These are phyloP conservation scores for Propithecus deckenii DNA, from an alignment of 2,797 vertebrate genomes.

Conservation along the genomic window DNA sequence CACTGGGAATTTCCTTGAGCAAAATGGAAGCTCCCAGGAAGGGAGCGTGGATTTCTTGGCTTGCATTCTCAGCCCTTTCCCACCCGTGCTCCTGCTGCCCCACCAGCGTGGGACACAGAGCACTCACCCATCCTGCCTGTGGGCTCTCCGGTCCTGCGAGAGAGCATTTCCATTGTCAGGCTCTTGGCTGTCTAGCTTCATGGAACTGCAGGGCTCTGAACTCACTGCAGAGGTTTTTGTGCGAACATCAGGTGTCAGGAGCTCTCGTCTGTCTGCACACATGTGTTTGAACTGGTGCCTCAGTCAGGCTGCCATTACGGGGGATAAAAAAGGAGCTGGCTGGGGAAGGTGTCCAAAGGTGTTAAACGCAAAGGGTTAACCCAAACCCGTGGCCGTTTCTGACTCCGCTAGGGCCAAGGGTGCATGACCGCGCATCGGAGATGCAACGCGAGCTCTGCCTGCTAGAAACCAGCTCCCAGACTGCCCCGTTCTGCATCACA, in stretches of 20 bases:
- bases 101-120: not conserved
- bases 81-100: accelerated
- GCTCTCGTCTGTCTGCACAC: accelerated
- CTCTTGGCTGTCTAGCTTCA: accelerated
- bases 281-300: not conserved
- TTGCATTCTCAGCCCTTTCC: not conserved
- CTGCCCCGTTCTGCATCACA: not conserved
- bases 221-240: accelerated
- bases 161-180: accelerated
- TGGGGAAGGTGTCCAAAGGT: not conserved
- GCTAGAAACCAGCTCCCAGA: not conserved
- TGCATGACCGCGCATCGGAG: accelerated
- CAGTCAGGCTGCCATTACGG: not conserved
- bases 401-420: not conserved
- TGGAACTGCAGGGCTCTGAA: not conserved
- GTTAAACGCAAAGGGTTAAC: not conserved
- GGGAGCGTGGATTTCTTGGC: not conserved
- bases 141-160: not conserved
- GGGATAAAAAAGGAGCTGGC: not conserved
- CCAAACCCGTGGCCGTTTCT: not conserved
- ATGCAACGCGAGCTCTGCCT: accelerated
- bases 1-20: not conserved
- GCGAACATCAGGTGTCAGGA: not conserved
- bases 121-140: too few relatives aligned
- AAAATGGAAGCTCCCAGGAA: not conserved